Evolutionary conservation across 1,140 invertebrate genomes (phyloP), one percentile per base, ranked within the genome.

Genomic region (Bathynomus jamesi): DNA sequence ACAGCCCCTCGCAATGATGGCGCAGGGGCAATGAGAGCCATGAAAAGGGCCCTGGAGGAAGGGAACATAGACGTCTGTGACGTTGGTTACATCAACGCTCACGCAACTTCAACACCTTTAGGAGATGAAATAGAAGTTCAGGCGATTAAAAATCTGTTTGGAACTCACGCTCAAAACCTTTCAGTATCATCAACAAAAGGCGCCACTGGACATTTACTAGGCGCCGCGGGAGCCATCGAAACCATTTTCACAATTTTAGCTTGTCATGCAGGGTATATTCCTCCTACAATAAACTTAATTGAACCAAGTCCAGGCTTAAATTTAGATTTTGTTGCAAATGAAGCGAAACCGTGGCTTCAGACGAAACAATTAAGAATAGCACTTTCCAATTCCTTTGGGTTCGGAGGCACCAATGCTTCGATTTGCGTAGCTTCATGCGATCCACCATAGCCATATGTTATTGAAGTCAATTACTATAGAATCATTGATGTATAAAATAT

Each of bases 71-170:
- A 84, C 10, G 78, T 82, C 4, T 77, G 84, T 10, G 82, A 91
- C 30, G 84, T 99, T 17, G 87, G 86, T 28, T 95, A 98, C 81
- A 87, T 99, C 0, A 99, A 99, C 86, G 95, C 95, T 3, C 97
- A 99, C 86, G 97, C 96, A 0, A 99, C 97, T 7, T 98, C 96
- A 2, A 99, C 97, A 21, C 94, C 94, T 29, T 81, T 96, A 0
- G 96, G 97, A 21, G 97, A 99, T 86, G 83, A 86, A 27, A 91
- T 94, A 67, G 96, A 99, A 86, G 84, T 90, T 11, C 88, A 85
- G 80, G 96, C 96, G 8, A 94, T 99, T 74, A 85, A 79, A 60
- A 61, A 75, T 28, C 79, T 93, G 7, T 75, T 79, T 67, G 89
- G 90, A 80, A 82, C 84, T 21, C 82, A 87, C 28, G 85, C 91